Conservation (phyloP, 35 echinoderm and acorn worm species). For the Anneissia japonica region DNA sequence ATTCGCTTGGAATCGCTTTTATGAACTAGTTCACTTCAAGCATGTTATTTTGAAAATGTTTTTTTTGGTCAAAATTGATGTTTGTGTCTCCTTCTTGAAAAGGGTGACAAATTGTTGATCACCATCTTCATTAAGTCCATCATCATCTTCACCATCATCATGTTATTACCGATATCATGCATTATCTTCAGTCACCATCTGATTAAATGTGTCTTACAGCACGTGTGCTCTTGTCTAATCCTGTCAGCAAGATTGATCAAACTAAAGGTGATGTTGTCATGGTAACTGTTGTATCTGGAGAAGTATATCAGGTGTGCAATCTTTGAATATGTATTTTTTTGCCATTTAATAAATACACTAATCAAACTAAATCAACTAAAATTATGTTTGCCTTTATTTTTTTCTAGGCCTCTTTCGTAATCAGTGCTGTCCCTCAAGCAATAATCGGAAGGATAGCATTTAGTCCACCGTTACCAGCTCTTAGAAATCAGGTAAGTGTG, state of each 20-base stretch:
- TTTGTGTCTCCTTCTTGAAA: too few relatives aligned
- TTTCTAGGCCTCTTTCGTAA: constrained; percentile 50
- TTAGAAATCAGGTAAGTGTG: constrained; percentile 53
- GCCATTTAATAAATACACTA: neutral
- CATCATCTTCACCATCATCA: too few relatives aligned
- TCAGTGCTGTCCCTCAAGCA: constrained; percentile 42
- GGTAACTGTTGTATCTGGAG: constrained; percentile 1
- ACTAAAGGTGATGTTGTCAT: constrained; percentile 15
- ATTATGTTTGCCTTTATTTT: neutral
- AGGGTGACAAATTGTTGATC: too few relatives aligned
- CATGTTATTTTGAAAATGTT: too few relatives aligned
- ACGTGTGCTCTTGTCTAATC: constrained; percentile 11
- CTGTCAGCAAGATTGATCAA: constrained; percentile 23
- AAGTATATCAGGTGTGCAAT: neutral
- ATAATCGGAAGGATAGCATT: constrained; percentile 45
- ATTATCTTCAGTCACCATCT: too few relatives aligned
- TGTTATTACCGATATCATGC: too few relatives aligned
- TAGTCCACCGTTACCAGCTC: constrained; percentile 50
- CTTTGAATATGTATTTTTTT: neutral
- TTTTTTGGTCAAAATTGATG: too few relatives aligned
- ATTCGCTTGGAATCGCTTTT: too few relatives aligned
- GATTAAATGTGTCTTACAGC: constrained; percentile 6
- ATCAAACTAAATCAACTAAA: neutral
- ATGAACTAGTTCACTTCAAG: too few relatives aligned
- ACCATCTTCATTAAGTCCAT: too few relatives aligned